Evolutionary conservation across 2,113 vertebrate species (phyloP), one percentile per base, ranked within the genome.

Genomic region (Osmerus eperlanus): DNA sequence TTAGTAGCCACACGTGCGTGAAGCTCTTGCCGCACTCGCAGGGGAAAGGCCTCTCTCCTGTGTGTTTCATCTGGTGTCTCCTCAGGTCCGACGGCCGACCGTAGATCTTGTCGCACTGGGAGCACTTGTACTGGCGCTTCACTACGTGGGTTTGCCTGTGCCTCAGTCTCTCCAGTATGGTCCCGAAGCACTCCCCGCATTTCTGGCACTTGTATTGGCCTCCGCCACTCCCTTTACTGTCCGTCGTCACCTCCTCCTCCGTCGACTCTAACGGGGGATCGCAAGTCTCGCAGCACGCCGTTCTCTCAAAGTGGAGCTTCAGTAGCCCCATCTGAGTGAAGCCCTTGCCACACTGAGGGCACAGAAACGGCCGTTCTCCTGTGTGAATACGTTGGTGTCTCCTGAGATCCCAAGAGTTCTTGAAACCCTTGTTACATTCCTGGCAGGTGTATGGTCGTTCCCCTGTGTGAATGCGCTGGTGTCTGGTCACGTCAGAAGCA

Each of bases 21-120:
- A 95, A 94, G 72, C 86, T 86, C 77, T 91, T 92, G 55, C 91
- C 91, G 0, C 94, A 95, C 65, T 84, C 73, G 0, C 92, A 94
- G 0, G 79, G 9, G 23, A 93, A 94, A 0, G 92, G 93, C 15
- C 89, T 74, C 81, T 90, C 86, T 0, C 78, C 55, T 0, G 82
- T 86, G 47, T 88, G 91, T 1, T 86, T 82, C 75, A 81, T 88
- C 80, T 87, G 85, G 74, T 86, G 91, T 9, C 90, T 87, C 73
- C 89, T 90, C 23, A 93, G 89, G 71, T 91, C 90, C 0, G 91
- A 91, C 3, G 88, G 87, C 18, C 90, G 86, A 80, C 91, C 81
- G 83, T 92, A 93, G 9, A 90, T 85, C 71, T 93, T 93, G 36
- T 88, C 90, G 61, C 91, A 93, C 67, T 65, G 75, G 1, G 66